phyloP scores from a whole-genome alignment of 2,888 invertebrate genomes.

The Steinernema hermaphroditum region DNA sequence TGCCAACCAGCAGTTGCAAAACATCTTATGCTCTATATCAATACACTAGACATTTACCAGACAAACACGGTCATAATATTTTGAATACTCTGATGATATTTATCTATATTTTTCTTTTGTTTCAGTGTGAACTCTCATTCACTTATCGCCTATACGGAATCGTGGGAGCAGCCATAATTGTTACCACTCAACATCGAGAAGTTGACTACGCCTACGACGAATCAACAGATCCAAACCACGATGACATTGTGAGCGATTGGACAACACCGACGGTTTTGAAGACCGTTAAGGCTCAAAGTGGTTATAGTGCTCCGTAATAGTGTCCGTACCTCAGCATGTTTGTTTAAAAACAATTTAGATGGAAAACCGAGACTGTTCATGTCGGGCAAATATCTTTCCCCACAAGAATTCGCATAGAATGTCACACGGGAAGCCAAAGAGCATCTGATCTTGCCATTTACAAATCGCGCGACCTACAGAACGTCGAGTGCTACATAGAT shows the following conservation, averaged over 20 bases:
- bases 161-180: constrained; percentile 42
- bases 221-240: background rate
- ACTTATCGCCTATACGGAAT: constrained; percentile 41
- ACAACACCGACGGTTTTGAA: background rate
- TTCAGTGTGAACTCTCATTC: constrained; percentile 47
- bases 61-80: background rate
- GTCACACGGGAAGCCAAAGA: constrained; percentile 37
- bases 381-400: constrained; percentile 47
- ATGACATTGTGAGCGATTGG: background rate
- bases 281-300: background rate
- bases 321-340: background rate
- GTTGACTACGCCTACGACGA: constrained; percentile 2
- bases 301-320: constrained; percentile 1
- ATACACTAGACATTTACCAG: too few species aligned
- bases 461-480: constrained; percentile 21
- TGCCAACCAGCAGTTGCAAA: too few species aligned
- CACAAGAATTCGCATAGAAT: constrained; percentile 51
- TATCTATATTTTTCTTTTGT: background rate
- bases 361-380: constrained; percentile 34
- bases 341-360: constrained; percentile 9
- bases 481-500: constrained; percentile 47
- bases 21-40: too few species aligned
- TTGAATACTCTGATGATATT: background rate
- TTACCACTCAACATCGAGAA: constrained; percentile 44
- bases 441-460: background rate